Evolutionary conservation across 1,140 invertebrate species (phyloP), one percentile per base, ranked within the genome.

Genomic region (Brachionus rotundiformis): DNA sequence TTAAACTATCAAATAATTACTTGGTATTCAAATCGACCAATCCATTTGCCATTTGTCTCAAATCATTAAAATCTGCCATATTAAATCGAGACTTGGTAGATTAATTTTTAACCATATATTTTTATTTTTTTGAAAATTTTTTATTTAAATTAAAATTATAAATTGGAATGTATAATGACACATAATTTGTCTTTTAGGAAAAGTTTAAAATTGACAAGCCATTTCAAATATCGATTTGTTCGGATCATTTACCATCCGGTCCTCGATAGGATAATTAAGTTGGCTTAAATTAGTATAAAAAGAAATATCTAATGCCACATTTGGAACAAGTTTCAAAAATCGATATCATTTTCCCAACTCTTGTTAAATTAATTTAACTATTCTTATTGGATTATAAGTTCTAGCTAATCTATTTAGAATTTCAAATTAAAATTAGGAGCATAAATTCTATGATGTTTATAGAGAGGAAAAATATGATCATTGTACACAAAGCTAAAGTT

Each of bases 21-120:
- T 68, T 68, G 63, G 31, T 68, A 68, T 23, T 68, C 23, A 68
- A 33, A 19, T 68, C 63, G 16, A 31, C 11, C 5, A 73, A 41
- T 44, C 39, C 68, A 41, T 44, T 73, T 44, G 68, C 8, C 10
- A 44, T 5, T 73, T 73, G 68, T 44, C 39, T 73, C 19, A 41
- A 44, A 73, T 73, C 68, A 41, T 73, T 73, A 10, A 73, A 41
- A 73, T 73, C 68, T 23, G 36, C 41, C 68, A 73, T 73, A 19
- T 44, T 11, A 39, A 73, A 41, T 73, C 44, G 19, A 33, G 16
- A 19, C n/a, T n/a, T 54, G 16, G 23, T 54, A 8, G 19, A 54
- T n/a, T n/a, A n/a, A n/a, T n/a, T 39, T 36, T 36, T 5, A 36
- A 39, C 13, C 13, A 54, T 19, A 23, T 54, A 19, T 54, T 54